phyloP scores from a whole-genome alignment of 2,888 invertebrate genomes.

The Tipula helvola region DNA sequence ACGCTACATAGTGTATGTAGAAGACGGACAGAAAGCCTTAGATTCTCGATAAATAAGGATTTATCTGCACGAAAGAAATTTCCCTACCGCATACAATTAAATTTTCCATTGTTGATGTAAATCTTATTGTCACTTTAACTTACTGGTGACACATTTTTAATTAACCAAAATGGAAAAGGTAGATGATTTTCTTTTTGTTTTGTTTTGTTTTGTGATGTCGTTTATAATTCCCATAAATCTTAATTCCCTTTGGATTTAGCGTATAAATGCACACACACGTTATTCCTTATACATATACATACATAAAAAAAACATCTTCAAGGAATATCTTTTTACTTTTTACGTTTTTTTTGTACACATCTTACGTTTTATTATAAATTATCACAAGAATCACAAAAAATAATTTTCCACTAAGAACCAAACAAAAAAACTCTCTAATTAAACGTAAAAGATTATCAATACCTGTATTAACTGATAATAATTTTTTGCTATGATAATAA shows the following conservation, averaged over 20 bases:
- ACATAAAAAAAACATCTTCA: neutral
- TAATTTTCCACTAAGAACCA: neutral
- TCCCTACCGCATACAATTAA: neutral
- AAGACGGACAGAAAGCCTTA: neutral
- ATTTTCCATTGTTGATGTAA: neutral
- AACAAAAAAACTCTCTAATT: neutral
- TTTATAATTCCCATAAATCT: neutral
- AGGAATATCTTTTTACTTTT: neutral
- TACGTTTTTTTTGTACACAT: neutral
- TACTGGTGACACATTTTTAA: conserved; percentile 4
- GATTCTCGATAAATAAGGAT: neutral
- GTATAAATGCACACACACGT: neutral
- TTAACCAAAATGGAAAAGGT: neutral
- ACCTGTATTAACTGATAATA: neutral
- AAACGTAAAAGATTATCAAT: neutral
- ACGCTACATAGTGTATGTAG: neutral
- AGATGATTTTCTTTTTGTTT: neutral
- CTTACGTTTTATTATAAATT: neutral
- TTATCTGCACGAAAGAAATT: neutral
- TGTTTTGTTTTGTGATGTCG: neutral
- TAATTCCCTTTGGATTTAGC: neutral
- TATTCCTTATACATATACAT: neutral
- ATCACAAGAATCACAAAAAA: neutral
- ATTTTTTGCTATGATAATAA: neutral
- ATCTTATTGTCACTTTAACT: neutral